phyloP scores from a whole-genome alignment of 1,140 invertebrate species.

The Tetramorium simillimum region DNA sequence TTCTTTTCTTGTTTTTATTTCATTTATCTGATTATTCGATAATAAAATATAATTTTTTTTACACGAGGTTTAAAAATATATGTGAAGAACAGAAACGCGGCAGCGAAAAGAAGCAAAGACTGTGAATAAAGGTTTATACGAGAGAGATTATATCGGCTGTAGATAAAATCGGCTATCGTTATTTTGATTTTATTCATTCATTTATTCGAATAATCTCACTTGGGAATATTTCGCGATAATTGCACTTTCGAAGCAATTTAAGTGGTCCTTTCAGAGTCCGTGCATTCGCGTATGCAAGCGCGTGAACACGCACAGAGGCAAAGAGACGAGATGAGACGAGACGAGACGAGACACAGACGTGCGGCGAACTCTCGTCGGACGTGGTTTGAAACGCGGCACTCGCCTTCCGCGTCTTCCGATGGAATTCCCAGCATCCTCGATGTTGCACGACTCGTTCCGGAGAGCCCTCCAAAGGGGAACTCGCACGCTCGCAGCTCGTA shows the following conservation, averaged over 20 bases:
- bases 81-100: background rate
- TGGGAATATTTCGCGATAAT: background rate
- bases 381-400: conserved; percentile 52
- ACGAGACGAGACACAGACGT: conserved; percentile 15
- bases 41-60: background rate
- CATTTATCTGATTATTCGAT: background rate
- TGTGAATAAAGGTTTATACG: background rate
- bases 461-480: conserved; percentile 48
- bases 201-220: background rate
- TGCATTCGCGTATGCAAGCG: background rate
- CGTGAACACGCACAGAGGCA: background rate
- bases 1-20: background rate
- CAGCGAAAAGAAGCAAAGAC: background rate
- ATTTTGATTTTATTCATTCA: background rate
- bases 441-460: conserved; percentile 47
- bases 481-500: background rate
- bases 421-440: conserved; percentile 62
- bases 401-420: conserved; percentile 44
- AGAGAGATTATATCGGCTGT: background rate
- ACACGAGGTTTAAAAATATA: background rate
- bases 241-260: background rate
- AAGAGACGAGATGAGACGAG: background rate
- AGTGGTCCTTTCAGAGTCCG: background rate
- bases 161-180: background rate
- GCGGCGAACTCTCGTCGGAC: conserved; percentile 38